These are phyloP conservation scores for Nephrocerus scutellatus DNA, from an alignment of 2,888 invertebrate species.

Conservation along the genomic window DNA sequence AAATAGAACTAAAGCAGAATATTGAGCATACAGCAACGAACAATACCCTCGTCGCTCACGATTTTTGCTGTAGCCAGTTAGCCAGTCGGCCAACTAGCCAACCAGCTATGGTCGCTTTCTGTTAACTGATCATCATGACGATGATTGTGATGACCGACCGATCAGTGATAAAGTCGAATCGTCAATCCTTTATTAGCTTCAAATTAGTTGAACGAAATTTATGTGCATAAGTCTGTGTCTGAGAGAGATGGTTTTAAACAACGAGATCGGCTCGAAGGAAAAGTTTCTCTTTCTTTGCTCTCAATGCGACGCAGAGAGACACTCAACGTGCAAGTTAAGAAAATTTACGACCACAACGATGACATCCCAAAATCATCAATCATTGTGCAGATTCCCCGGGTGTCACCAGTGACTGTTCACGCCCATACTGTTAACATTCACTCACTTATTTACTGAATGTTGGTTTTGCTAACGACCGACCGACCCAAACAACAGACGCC, in stretches of 20 bases:
- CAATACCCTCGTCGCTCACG: too few species aligned
- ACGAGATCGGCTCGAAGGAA: slow-evolving; percentile 6
- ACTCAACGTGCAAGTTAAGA: too few species aligned
- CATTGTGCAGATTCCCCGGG: slow-evolving; percentile 14
- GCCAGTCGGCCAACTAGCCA: too few species aligned
- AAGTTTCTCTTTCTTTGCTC: too few species aligned
- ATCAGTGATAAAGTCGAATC: slow-evolving; percentile 14
- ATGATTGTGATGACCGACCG: too few species aligned
- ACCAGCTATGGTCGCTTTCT: too few species aligned
- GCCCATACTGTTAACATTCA: slow-evolving; percentile 24
- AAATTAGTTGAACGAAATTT: slow-evolving; percentile 25
- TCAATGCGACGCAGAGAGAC: too few species aligned
- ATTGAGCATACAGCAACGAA: too few species aligned
- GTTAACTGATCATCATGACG: too few species aligned
- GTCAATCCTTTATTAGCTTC: slow-evolving; percentile 25
- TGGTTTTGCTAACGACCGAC: slow-evolving; percentile 22
- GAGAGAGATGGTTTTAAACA: too few species aligned
- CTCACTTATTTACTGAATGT: slow-evolving; percentile 12
- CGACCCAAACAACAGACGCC: slow-evolving; percentile 8
- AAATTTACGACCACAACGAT: slow-evolving; percentile 2
- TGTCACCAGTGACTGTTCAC: slow-evolving; percentile 20
- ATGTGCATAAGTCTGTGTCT: slow-evolving; percentile 14
- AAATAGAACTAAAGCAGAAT: too few species aligned
- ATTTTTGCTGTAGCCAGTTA: too few species aligned
- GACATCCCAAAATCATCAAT: slow-evolving; percentile 26